Base-by-base conservation (phyloP, 2,888 invertebrate genomes). In the Alviniconcha strummeri region DNA sequence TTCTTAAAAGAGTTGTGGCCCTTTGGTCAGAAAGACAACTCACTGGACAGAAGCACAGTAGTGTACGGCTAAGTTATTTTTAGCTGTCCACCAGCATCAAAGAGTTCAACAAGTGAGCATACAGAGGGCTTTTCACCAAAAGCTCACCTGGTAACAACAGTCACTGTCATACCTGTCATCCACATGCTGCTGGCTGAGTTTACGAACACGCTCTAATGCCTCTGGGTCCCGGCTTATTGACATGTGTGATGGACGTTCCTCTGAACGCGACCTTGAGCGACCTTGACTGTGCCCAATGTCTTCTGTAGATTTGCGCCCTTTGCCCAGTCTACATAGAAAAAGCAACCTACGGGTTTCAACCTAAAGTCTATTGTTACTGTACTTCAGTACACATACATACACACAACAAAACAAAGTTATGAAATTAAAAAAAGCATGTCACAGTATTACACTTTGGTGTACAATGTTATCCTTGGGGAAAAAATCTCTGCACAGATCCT, bases 281-380 rank as follows among this genome's bases (percentile, higher is more conserved):
- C 69, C 77, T 54, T 82, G 82, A 54, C 76, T 77, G 67, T 64
- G 84, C 1, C 84, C 83, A 55, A 81, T 76, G 74, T 90, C 88
- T 78, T 90, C 90, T 55, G 85, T 84, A 17, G 89, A 85, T 84
- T 92, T 92, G 69, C 90, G 87, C 69, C 88, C 88, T 83, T 91
- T 91, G 15, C 91, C 91, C 86, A 92, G 90, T 83, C 92, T 91
- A 84, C 19, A 72, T 5, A 11, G 15, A 15, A 83, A 60, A 85
- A 56, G 67, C 7, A 64, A 19, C 76, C 75, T 82, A 54, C 13
- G 60, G 55, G 76, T 56, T 54, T 81, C 36, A 81, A 71, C 9
- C 4, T 60, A 13, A 60, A 60, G 60, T 60, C 60, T 36, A 36
- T 36, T 36, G 36, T 36, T 36, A 36, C 36, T 36, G 36, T 8